phyloP scores from a whole-genome alignment of 1,140 invertebrate genomes.

The Psix sp. region DNA sequence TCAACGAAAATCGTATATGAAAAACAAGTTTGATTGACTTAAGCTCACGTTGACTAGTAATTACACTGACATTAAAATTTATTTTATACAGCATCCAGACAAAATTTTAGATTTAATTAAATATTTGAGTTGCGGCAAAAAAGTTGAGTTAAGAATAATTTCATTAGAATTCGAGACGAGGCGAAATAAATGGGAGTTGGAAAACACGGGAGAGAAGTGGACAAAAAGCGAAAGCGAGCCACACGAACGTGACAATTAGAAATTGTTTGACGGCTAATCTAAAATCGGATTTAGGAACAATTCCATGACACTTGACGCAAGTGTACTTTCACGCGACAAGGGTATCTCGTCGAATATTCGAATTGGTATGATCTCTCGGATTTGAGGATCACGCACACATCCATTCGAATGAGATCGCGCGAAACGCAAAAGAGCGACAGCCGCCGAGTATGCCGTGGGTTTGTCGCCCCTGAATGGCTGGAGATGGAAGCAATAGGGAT shows the following conservation, averaged over 20 bases:
- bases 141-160: background rate
- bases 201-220: background rate
- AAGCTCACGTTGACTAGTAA: conserved; percentile 23
- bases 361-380: conserved; percentile 60
- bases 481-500: conserved; percentile 78
- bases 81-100: conserved; percentile 25
- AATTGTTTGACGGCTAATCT: conserved; percentile 60
- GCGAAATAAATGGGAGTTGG: background rate
- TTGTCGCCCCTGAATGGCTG: conserved; percentile 72
- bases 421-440: conserved; percentile 66
- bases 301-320: conserved; percentile 64
- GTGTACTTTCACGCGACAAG: conserved; percentile 58
- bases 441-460: conserved; percentile 60
- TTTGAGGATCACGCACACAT: conserved; percentile 57
- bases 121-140: conserved; percentile 18
- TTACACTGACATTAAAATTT: conserved; percentile 36
- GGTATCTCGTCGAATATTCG: conserved; percentile 56
- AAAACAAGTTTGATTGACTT: conserved; percentile 51
- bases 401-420: conserved; percentile 29
- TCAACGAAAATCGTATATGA: conserved; percentile 46
- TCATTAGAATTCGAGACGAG: background rate
- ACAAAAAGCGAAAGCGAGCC: conserved; percentile 11
- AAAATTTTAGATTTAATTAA: conserved; percentile 36
- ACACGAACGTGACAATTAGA: conserved; percentile 57
- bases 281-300: conserved; percentile 64